Evolutionary conservation across 2,797 vertebrate species (phyloP), one percentile per base, ranked within the genome.

Genomic region (Hoplostethus mediterraneus): DNA sequence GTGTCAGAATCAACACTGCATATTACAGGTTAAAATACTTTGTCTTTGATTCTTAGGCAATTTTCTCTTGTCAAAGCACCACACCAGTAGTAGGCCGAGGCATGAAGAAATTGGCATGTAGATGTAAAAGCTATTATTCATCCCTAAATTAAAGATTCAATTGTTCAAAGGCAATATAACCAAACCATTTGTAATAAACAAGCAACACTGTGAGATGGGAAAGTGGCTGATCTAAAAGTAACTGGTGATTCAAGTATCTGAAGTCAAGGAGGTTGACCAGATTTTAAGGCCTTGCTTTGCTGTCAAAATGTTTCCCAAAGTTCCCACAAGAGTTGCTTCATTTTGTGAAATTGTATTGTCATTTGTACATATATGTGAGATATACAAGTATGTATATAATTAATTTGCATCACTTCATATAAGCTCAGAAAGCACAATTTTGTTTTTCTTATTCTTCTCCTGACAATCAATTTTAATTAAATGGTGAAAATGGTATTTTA

Each of bases 391-490:
- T 90, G 89, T 94, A 87, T 93, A 88, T 83, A 89, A 92, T 87
- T 78, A 80, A 92, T 81, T 84, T 92, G 85, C 89, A 90, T 93
- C 90, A 93, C 82, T 93, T 90, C 85, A 89, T 86, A 92, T 92
- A 78, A 89, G 86, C 90, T 89, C 91, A 88, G 76, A 72, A 84
- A 85, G 86, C 87, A 92, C 83, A 86, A 71, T 21, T 73, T 72
- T 82, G 69, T 84, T 71, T 28, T 28, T 28, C 28, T 76, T 80
- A 65, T 82, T 82, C 72, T 90, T 91, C 82, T 90, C 84, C 77
- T 91, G 93, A 94, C 93, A 94, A 95, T 95, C 91, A 90, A 36
- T 92, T 93, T 91, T 81, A 91, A 93, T 86, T 94, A 92, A 92
- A 91, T 63, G 59, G 81, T 89, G 69, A 87, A 92, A 80, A 70